These are phyloP conservation scores for Scomber japonicus DNA, from an alignment of 2,113 vertebrate genomes.

Conservation along the genomic window DNA sequence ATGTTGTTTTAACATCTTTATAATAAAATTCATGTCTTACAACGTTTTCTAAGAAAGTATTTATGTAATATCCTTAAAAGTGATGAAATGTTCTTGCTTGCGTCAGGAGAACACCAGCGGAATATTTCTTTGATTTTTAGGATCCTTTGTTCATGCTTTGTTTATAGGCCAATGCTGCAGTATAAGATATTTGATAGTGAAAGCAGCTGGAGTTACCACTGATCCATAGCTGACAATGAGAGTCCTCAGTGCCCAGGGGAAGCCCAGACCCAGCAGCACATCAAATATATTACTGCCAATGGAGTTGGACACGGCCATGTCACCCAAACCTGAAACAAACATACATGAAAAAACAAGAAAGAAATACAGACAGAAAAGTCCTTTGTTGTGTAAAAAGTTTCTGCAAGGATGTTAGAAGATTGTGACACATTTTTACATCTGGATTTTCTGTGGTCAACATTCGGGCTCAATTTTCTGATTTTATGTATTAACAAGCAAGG, in stretches of 20 bases:
- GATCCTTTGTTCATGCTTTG: not conserved
- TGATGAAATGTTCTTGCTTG: no score
- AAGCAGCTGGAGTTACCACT: conserved; percentile 66
- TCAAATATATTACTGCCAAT: conserved; percentile 89
- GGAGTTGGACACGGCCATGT: conserved; percentile 89
- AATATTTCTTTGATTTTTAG: not conserved
- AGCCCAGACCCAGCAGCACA: conserved; percentile 86
- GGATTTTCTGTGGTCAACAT: not conserved
- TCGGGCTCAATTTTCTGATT: not conserved
- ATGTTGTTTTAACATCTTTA: not conserved
- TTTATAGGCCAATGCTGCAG: not conserved
- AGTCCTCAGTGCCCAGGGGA: conserved; percentile 87
- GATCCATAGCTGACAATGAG: conserved; percentile 87
- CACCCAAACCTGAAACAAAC: conserved; percentile 82
- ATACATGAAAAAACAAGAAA: not conserved
- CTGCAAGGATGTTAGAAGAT: no score
- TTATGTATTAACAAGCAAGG: not conserved
- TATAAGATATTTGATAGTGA: not conserved
- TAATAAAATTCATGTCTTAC: not conserved
- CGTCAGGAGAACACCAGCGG: no score
- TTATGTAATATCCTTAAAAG: no score
- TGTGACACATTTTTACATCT: no score
- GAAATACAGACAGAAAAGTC: no score
- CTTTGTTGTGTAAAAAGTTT: no score
- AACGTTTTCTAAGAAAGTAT: no score